Evolutionary conservation across 1,140 invertebrate genomes (phyloP).

Genomic region (Phymorhynchus buccinoides): DNA sequence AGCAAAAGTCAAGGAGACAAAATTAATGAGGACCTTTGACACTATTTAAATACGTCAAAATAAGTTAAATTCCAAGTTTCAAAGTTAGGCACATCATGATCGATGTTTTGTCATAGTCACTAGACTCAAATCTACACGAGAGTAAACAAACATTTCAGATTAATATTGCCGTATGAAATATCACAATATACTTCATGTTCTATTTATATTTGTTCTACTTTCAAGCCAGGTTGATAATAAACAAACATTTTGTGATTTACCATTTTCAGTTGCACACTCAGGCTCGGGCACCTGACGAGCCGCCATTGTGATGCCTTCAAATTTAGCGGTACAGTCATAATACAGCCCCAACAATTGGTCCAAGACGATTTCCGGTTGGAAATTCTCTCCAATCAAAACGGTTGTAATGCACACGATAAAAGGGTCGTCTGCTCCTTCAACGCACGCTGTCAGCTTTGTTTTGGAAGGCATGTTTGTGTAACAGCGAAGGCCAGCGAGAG

Average conservation of each 20-base stretch:
- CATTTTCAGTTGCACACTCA: conserved; percentile 47
- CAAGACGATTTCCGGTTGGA: conserved; percentile 36
- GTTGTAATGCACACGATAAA: neutral
- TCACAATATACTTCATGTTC: neutral
- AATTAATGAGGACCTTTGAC: too few relatives aligned
- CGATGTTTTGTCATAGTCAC: too few relatives aligned
- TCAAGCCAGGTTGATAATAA: neutral
- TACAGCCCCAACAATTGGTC: conserved; percentile 48
- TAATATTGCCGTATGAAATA: too few relatives aligned
- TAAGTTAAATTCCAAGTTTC: too few relatives aligned
- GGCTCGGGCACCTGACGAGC: conserved; percentile 47
- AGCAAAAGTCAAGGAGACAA: too few relatives aligned
- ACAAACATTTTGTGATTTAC: conserved; percentile 26
- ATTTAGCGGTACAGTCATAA: conserved; percentile 59
- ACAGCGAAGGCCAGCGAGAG: too few relatives aligned
- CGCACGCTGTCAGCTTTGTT: conserved; percentile 13
- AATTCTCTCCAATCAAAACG: conserved; percentile 1
- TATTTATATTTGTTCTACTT: too few relatives aligned
- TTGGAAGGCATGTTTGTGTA: neutral
- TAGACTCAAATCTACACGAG: too few relatives aligned
- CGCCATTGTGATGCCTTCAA: conserved; percentile 60
- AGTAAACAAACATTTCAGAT: too few relatives aligned
- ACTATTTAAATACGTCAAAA: too few relatives aligned
- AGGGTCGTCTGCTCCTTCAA: conserved; percentile 21
- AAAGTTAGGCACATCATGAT: too few relatives aligned